Percentiles rank a stretch among this genome's conserved stretches.
These are phyloP conservation scores for Periparus ater DNA, from an alignment of 2,797 vertebrate genomes.

Conservation along the genomic window DNA sequence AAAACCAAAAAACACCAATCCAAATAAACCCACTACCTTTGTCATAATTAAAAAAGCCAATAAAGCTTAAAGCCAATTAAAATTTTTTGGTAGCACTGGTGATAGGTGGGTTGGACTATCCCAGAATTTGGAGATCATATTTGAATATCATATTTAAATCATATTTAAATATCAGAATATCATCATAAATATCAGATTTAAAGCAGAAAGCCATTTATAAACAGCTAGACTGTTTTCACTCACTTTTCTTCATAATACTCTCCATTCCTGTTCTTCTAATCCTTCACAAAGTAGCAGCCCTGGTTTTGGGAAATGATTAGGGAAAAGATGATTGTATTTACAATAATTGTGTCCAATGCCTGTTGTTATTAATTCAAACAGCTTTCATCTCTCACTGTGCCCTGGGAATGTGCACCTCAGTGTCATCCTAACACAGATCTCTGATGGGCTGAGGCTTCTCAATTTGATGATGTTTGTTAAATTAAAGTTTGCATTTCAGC, in stretches of 20 bases:
- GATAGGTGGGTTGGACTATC: not conserved
- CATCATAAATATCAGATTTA: not conserved
- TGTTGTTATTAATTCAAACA: not conserved
- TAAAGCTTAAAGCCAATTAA: not conserved
- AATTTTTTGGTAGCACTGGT: not conserved
- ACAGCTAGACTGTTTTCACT: not conserved
- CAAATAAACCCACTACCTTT: not conserved
- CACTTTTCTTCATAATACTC: not conserved
- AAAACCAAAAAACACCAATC: not conserved
- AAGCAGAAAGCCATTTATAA: not conserved
- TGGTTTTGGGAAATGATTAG: not conserved
- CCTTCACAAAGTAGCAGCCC: rapidly evolving
- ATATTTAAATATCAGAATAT: too few species aligned
- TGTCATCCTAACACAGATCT: not conserved
- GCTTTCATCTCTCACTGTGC: not conserved
- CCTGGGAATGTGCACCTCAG: not conserved
- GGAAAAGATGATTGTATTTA: not conserved
- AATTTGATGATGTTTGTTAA: not conserved
- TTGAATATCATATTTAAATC: too few species aligned
- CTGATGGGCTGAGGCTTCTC: not conserved
- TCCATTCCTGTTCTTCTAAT: not conserved
- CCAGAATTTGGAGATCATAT: not conserved
- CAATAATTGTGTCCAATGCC: not conserved
- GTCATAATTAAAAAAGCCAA: not conserved
- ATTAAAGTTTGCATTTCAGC: conserved; percentile 13